Conservation (phyloP, 2,113 vertebrate genomes). For the Smithornis capensis region DNA sequence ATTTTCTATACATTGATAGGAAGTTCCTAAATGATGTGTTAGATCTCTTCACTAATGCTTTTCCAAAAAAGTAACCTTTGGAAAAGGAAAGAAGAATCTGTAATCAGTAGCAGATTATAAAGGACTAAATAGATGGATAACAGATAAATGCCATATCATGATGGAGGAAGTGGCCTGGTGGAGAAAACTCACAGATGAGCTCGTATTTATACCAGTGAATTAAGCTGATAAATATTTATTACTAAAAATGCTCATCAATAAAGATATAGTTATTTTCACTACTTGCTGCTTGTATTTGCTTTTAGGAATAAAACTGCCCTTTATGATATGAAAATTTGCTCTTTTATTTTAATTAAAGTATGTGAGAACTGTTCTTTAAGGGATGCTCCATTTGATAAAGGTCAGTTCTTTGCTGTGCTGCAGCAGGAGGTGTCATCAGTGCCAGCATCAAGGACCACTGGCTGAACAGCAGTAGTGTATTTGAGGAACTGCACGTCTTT, state of each 20-base stretch:
- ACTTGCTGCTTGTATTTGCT: not conserved
- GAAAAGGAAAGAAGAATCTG: not conserved
- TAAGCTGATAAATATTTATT: not conserved
- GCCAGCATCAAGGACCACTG: not conserved
- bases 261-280: not conserved
- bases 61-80: not conserved
- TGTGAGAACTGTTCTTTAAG: not conserved
- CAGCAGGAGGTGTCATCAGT: not conserved
- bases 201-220: not conserved
- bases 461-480: not conserved
- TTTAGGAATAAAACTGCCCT: not conserved
- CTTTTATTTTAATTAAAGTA: not conserved
- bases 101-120: not conserved
- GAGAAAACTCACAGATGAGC: not conserved
- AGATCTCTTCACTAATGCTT: not conserved
- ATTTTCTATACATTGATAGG: not conserved
- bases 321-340: not conserved
- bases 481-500: not conserved
- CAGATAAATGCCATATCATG: not conserved
- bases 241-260: not conserved
- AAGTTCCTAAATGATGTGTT: not conserved
- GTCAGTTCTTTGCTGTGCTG: not conserved
- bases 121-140: not conserved
- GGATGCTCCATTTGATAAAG: not conserved
- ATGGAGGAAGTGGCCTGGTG: not conserved